phyloP scores from a whole-genome alignment of 2,797 vertebrate genomes.

The Chiloscyllium punctatum region DNA sequence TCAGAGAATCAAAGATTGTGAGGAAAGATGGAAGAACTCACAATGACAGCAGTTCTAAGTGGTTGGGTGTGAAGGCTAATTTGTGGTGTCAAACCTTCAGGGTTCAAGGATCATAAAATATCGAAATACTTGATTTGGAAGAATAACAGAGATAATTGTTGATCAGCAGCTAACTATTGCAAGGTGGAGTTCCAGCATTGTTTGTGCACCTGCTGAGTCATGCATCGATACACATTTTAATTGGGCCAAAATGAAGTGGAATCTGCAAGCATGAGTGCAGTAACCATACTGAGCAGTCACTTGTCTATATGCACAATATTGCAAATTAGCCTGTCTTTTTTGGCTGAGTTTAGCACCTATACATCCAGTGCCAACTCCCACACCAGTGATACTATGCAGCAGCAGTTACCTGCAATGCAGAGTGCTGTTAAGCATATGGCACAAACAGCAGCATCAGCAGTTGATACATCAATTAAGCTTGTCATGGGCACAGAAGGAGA shows the following conservation, averaged over 20 bases:
- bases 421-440: neutral
- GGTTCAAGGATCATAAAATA: too few relatives aligned
- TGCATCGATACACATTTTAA: neutral
- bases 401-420: neutral
- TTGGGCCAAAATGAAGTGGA: neutral
- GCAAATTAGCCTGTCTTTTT: neutral
- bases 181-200: neutral
- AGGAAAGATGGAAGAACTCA: neutral
- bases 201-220: too few relatives aligned
- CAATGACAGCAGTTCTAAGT: neutral
- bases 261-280: neutral
- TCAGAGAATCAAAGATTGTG: neutral
- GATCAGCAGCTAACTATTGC: neutral
- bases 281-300: neutral
- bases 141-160: neutral
- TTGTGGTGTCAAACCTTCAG: neutral
- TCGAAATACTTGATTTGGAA: neutral
- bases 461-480: neutral
- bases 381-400: neutral
- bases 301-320: neutral
- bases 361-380: neutral
- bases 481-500: neutral
- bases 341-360: neutral
- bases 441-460: neutral
- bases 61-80: neutral